These are phyloP conservation scores for Pagetopsis macropterus DNA, from an alignment of 2,797 vertebrate genomes.

Conservation along the genomic window DNA sequence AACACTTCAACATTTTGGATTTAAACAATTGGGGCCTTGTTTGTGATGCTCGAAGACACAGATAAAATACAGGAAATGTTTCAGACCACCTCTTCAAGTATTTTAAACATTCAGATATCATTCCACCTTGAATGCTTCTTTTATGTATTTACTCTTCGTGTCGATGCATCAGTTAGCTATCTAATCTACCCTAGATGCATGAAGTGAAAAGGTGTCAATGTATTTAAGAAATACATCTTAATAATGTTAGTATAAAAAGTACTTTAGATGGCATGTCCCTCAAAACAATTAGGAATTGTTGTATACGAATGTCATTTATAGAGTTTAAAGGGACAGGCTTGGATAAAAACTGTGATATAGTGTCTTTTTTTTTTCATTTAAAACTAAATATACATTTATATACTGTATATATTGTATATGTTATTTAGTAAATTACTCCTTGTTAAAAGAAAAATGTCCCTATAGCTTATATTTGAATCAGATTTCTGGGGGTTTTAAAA, in stretches of 20 bases:
- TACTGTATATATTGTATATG: no score
- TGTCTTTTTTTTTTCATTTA: neutral
- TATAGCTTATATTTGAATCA: no score
- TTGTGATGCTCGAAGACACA: neutral
- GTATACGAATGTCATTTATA: no score
- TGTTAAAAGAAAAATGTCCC: no score
- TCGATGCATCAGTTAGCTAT: neutral
- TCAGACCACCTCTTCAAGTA: neutral
- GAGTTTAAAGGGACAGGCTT: neutral
- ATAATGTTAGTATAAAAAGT: neutral
- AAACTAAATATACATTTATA: neutral
- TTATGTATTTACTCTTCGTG: neutral
- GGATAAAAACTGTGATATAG: neutral
- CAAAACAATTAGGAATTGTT: neutral
- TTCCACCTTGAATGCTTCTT: neutral
- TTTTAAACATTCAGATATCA: neutral
- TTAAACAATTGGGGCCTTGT: neutral
- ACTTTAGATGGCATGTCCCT: neutral
- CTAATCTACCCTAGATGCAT: neutral
- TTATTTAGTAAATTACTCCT: no score
- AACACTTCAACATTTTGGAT: neutral
- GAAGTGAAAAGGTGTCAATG: neutral
- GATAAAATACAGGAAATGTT: neutral
- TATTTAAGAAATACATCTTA: neutral
- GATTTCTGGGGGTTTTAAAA: no score